Percentiles rank a stretch among this genome's conserved stretches.
Evolutionary conservation across 2,888 invertebrate genomes (phyloP).

Genomic region (Saturnia japonica): DNA sequence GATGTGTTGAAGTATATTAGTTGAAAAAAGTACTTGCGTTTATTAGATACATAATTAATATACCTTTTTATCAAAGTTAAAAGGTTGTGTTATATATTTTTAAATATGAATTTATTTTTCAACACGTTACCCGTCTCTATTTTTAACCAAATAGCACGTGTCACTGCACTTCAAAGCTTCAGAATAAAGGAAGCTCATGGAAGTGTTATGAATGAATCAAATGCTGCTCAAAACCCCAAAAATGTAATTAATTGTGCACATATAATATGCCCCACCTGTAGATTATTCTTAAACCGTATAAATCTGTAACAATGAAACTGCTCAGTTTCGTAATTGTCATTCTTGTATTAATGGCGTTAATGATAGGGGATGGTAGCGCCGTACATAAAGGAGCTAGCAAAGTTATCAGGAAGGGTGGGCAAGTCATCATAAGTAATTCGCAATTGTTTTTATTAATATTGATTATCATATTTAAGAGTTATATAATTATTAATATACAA

Average conservation of each 20-base stretch:
- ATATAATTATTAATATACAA: neutral
- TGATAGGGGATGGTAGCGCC: conserved; percentile 35
- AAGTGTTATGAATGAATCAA: neutral
- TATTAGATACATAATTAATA: too few species aligned
- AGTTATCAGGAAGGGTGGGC: conserved; percentile 46
- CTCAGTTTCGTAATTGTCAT: conserved; percentile 38
- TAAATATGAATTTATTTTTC: neutral
- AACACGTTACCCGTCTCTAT: neutral
- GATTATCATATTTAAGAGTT: neutral
- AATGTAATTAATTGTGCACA: neutral
- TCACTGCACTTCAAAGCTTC: neutral
- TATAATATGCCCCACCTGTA: neutral
- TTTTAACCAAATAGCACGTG: neutral
- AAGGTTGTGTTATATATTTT: neutral
- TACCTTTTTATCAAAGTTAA: too few species aligned
- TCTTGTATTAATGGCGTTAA: conserved; percentile 37
- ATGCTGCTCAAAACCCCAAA: neutral
- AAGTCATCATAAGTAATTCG: conserved; percentile 43
- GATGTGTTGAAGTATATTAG: too few species aligned
- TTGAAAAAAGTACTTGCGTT: too few species aligned
- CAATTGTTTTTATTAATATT: neutral
- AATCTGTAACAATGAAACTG: conserved; percentile 40
- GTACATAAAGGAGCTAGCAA: conserved; percentile 42
- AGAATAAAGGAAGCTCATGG: neutral
- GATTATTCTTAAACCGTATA: neutral